These are phyloP conservation scores for Ennomos erosarius DNA, from an alignment of 2,888 invertebrate species.

Conservation along the genomic window DNA sequence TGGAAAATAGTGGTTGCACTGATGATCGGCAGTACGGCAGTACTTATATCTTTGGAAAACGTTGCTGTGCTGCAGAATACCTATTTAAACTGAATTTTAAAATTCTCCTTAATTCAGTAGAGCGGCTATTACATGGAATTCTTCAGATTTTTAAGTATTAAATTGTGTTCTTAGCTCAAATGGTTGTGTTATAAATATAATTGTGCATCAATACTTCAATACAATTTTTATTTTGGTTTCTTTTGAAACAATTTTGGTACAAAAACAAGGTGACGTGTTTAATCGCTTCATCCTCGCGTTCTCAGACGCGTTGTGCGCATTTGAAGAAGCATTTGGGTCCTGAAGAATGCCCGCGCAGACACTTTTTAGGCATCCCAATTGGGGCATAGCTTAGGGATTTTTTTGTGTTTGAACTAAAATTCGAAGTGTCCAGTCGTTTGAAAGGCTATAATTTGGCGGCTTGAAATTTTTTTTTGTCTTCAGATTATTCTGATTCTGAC, in stretches of 20 bases:
- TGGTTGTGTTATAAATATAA: too few species aligned
- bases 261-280: constrained; percentile 21
- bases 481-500: too few species aligned
- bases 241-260: background rate
- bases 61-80: too few species aligned
- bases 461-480: background rate
- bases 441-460: background rate
- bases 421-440: background rate
- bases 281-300: constrained; percentile 40
- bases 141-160: too few species aligned
- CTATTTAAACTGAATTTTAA: too few species aligned
- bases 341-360: background rate
- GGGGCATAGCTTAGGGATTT: background rate
- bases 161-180: too few species aligned
- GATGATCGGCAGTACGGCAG: too few species aligned
- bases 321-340: background rate
- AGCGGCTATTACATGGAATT: too few species aligned
- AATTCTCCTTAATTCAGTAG: too few species aligned
- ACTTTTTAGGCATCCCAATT: constrained; percentile 2
- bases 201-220: background rate
- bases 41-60: too few species aligned
- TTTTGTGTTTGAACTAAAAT: constrained; percentile 1
- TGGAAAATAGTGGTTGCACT: too few species aligned
- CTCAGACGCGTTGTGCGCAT: constrained; percentile 20
- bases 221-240: background rate